A percentile compares a stretch with the other conserved stretches of the same genome.
These are phyloP conservation scores for Agriopis marginaria DNA, from an alignment of 2,888 invertebrate genomes.

Conservation along the genomic window DNA sequence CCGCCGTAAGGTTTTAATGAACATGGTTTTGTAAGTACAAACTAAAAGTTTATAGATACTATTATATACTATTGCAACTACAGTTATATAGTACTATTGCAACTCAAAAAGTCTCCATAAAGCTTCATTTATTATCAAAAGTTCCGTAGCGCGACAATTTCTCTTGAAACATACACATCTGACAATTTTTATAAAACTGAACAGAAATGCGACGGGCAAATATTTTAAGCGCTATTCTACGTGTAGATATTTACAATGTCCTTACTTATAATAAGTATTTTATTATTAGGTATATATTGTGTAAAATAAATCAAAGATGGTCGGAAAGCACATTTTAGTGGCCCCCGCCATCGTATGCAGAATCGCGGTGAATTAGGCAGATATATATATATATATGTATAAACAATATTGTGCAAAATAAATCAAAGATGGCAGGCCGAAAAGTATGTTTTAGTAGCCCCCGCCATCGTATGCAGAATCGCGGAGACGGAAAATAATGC, in stretches of 20 bases:
- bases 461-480: not conserved
- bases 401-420: not conserved
- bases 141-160: not conserved
- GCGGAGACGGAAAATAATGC: not conserved
- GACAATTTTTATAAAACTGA: slow-evolving; percentile 25
- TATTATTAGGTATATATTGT: not conserved
- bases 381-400: no score
- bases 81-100: not conserved
- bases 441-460: not conserved
- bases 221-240: slow-evolving; percentile 14
- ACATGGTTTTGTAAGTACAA: no score
- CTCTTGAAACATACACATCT: not conserved
- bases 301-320: not conserved
- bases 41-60: no score
- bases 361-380: no score
- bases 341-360: not conserved
- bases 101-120: not conserved
- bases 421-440: not conserved
- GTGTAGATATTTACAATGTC: slow-evolving; percentile 27
- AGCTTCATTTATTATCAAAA: not conserved
- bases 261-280: not conserved
- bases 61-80: no score
- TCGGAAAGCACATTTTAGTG: not conserved
- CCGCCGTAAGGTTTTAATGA: no score
- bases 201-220: slow-evolving; percentile 5